Conservation (phyloP, 2,797 vertebrate genomes). For the Synanceia verrucosa region DNA sequence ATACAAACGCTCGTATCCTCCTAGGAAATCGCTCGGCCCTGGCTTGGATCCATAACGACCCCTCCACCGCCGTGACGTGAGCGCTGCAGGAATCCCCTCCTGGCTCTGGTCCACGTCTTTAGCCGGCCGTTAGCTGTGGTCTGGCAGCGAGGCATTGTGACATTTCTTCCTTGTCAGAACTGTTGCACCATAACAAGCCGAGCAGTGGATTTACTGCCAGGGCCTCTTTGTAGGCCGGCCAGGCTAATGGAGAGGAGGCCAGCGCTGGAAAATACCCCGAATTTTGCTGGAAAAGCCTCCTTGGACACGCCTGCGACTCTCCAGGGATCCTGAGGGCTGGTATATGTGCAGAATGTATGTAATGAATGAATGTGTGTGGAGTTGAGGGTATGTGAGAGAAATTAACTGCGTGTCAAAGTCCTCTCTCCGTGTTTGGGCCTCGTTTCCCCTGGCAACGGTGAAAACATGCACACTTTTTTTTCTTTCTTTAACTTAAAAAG, state of each 20-base stretch:
- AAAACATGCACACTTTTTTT: conserved; percentile 73
- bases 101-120: conserved; percentile 58
- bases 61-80: conserved; percentile 57
- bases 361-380: conserved; percentile 46
- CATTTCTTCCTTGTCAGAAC: conserved; percentile 73
- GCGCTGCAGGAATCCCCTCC: conserved; percentile 70
- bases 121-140: conserved; percentile 74
- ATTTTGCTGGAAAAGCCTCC: conserved; percentile 68
- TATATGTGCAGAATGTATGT: conserved; percentile 44
- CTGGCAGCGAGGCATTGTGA: conserved; percentile 63
- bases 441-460: conserved; percentile 72
- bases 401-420: conserved; percentile 69
- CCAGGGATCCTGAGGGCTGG: conserved; percentile 50
- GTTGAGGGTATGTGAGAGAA: conserved; percentile 64
- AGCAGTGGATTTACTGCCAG: conserved; percentile 74
- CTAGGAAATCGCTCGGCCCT: background rate
- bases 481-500: conserved; percentile 43
- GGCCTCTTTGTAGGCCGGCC: conserved; percentile 70
- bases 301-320: conserved; percentile 69
- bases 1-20: background rate
- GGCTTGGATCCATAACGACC: conserved; percentile 15
- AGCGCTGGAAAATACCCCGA: conserved; percentile 76
- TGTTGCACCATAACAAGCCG: conserved; percentile 72
- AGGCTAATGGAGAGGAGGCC: conserved; percentile 65
- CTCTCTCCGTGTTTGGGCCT: conserved; percentile 72